Percentiles rank a stretch among this genome's conserved stretches.
Evolutionary conservation across 1,140 invertebrate genomes (phyloP).

Genomic region (Drosophila suzukii): DNA sequence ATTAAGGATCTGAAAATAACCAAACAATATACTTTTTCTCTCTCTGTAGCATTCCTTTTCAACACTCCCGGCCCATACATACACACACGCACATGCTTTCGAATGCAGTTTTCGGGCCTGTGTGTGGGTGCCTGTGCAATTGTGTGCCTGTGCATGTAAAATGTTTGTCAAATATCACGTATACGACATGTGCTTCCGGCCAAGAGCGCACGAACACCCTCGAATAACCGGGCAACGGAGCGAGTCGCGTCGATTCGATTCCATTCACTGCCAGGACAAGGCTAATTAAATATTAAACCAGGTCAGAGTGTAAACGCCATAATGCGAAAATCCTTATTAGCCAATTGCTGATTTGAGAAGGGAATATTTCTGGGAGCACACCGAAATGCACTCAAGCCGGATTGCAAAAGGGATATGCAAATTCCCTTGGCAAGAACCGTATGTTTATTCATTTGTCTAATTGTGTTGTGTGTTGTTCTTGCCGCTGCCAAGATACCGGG

Average conservation of each 20-base stretch:
- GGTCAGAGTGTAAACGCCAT: slow-evolving; percentile 58
- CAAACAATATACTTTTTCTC: not conserved
- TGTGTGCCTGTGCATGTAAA: slow-evolving; percentile 46
- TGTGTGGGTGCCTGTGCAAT: slow-evolving; percentile 34
- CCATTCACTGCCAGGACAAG: slow-evolving; percentile 41
- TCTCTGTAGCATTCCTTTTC: not conserved
- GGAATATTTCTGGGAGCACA: slow-evolving; percentile 30
- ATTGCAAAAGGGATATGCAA: slow-evolving; percentile 27
- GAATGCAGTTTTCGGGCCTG: slow-evolving; percentile 53
- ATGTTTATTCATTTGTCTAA: slow-evolving; percentile 77
- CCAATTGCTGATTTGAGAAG: slow-evolving; percentile 34
- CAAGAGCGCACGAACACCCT: slow-evolving; percentile 53
- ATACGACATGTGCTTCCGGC: slow-evolving; percentile 70
- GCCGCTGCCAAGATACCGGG: slow-evolving; percentile 13
- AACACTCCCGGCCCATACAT: not conserved
- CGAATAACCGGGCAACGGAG: slow-evolving; percentile 29
- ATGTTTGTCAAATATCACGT: slow-evolving; percentile 77
- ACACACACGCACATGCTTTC: slow-evolving; percentile 26
- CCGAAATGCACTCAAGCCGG: slow-evolving; percentile 35
- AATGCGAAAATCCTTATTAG: slow-evolving; percentile 60
- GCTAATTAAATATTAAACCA: slow-evolving; percentile 77
- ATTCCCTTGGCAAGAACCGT: slow-evolving; percentile 29
- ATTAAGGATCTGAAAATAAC: no score
- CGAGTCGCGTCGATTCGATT: slow-evolving; percentile 1
- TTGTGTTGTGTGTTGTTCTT: slow-evolving; percentile 57